Conservation (phyloP, 2,888 invertebrate species). For the Epiblema foenella region DNA sequence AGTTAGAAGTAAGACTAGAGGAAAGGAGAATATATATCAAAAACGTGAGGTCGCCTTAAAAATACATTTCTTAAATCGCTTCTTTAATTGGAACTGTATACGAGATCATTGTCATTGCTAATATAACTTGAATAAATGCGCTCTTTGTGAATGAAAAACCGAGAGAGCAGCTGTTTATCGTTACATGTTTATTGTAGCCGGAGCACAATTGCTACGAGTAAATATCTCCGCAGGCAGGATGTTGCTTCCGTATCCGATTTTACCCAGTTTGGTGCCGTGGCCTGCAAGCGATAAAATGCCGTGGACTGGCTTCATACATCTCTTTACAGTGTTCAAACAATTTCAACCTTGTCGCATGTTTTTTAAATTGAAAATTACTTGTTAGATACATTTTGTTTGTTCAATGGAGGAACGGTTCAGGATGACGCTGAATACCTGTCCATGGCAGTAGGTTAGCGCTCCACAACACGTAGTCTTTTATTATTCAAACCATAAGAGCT, state of each 20-base stretch:
- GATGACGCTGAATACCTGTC: background rate
- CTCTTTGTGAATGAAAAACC: constrained; percentile 6
- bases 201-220: background rate
- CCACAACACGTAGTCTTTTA: background rate
- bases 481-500: background rate
- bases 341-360: background rate
- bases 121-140: background rate
- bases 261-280: constrained; percentile 8
- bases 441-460: background rate
- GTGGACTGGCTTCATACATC: background rate
- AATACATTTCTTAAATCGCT: background rate
- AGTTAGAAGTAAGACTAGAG: too few species aligned
- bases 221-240: constrained; percentile 37
- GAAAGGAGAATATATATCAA: too few species aligned
- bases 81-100: background rate
- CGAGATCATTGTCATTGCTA: background rate
- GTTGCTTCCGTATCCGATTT: constrained; percentile 37
- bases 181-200: constrained; percentile 10
- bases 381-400: background rate
- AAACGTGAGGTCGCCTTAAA: too few species aligned
- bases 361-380: background rate
- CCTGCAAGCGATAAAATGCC: constrained; percentile 22
- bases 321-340: background rate
- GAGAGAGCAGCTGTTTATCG: constrained; percentile 15
- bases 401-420: background rate